Evolutionary conservation across 2,797 vertebrate species (phyloP), one percentile per base, ranked within the genome.

Genomic region (Tolypeutes matacus): DNA sequence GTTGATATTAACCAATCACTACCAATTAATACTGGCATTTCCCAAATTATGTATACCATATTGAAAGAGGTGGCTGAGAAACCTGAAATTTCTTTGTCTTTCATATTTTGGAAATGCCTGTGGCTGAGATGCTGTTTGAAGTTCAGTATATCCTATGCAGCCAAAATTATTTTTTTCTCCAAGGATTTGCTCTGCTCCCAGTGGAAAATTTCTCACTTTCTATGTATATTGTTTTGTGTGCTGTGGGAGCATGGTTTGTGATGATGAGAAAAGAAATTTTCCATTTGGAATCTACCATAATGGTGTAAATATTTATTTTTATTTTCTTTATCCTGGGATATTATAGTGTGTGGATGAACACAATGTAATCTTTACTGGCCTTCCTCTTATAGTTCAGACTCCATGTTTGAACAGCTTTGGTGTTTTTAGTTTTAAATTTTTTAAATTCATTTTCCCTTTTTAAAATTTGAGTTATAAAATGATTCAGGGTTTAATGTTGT

Each of bases 381-480:
- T 42, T 58, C 87, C 96, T 86, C 94, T 94, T 96, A 97, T 95
- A 96, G 97, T 97, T 97, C 96, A 97, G 97, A 97, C 96, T 97
- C 97, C 96, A 97, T 97, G 97, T 97, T 97, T 97, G 97, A 97
- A 95, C 96, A 97, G 73, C 86, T 94, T 96, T 89, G 86, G 86
- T 97, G 96, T 95, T 96, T 94, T 94, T 72, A 80, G 29, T 95
- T 94, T 83, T 83, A 7, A 70, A 56, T 95, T 89, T 92, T 94
- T 86, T 64, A 42, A 42, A 3, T 6, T 56, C 53, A 18, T 18
- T 56, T 56, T 96, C 51, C 93, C 93, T 86, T 75, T 93, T 89
- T 69, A 85, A n/a, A 90, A 46, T n/a, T 94, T 96, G 80, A 97
- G 96, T 88, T 94, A 96, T 92, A 56, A 51, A 78, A 31, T 95